Evolutionary conservation across 1,140 invertebrate species (phyloP), one percentile per base, ranked within the genome.

Genomic region (Portunus trituberculatus): DNA sequence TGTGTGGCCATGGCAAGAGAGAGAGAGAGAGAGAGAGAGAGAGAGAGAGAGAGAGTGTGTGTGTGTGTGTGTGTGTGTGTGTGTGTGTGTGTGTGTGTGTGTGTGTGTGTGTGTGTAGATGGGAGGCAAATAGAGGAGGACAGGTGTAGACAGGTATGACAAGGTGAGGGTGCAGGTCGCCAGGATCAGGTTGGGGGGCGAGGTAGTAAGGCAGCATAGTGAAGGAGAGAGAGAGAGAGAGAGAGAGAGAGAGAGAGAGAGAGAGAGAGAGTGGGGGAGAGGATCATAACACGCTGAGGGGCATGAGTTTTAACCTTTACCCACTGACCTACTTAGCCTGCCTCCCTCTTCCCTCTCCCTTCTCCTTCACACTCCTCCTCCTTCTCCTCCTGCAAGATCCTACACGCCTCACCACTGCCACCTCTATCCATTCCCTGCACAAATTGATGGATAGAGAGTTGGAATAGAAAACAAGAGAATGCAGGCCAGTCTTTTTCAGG

Each of bases 281-380:
- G 67, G 59, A 48, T 39, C 45, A 39, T 32, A 87, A 32, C 31
- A 32, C 10, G 46, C n/a, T 0, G 16, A 59, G 46, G 10, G 25
- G 39, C 39, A 48, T 46, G 89, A 59, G 45, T 91, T 31, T 83
- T 84, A 48, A 93, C 92, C 92, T 93, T 93, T 93, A 93, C 92
- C 92, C 67, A 93, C 29, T 93, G 92, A 93, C 92, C 92, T 83
- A 93, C 92, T 84, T 93, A 84, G 76, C 92, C 25, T 59, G 28
- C 25, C 76, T 67, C 32, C 82, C n/a, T 76, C 67, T 20, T 2
- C 32, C 82, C 45, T n/a, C 46, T n/a, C 12, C 46, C 52, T 25
- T 32, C 52, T 28, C 32, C 28, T 20, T 25, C 31, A n/a, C n/a
- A 29, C 29, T 31, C 59, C 25, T n/a, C 28, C 12, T 14, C 91